Evolutionary conservation across 2,113 vertebrate genomes (phyloP), one percentile per base, ranked within the genome.

Genomic region (Myrmophylax atrothorax): DNA sequence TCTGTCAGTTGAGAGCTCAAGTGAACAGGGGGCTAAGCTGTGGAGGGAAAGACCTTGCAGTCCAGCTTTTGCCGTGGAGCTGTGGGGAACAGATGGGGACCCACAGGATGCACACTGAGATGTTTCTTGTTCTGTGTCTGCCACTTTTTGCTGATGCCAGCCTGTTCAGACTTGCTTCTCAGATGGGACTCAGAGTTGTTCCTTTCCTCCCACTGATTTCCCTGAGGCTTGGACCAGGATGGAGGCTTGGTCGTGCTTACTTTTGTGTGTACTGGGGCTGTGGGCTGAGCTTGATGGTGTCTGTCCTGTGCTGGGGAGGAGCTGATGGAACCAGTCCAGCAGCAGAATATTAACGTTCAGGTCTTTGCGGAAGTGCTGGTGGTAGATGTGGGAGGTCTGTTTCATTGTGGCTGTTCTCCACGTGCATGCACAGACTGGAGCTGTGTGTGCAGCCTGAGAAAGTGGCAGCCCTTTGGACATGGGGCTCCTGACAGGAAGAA

Each of bases 181-280:
- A 31, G 19, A 19, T 25, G 47, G 28, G 59, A 84, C n/a, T 58
- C 38, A 15, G 33, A 37, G 11, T 12, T 70, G 37, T 35, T n/a
- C 5, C 33, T 55, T 14, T 91, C n/a, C 17, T 92, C 26, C 42
- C 19, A 33, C 20, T 72, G 35, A 72, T 67, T 70, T 59, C 26
- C 13, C 11, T 67, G 52, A 14, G 40, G 33, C 26, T 42, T 56
- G 67, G 46, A 23, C 23, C 25, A 20, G 63, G 55, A 17, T 47
- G 33, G 64, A 67, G 42, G 28, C 49, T 42, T 53, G 55, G 18
- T 69, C 37, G 7, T 55, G 20, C 66, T 55, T 68, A 28, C 29
- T 75, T 74, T 22, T 58, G 42, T 0, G 0, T 52, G 46, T 58
- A 14, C 23, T n/a, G 23, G 18, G 14, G 12, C 24, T 64, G 22